A percentile compares a stretch with the other conserved stretches of the same genome.
Evolutionary conservation across 2,113 vertebrate genomes (phyloP).

Genomic region (Microcebus jonahi): DNA sequence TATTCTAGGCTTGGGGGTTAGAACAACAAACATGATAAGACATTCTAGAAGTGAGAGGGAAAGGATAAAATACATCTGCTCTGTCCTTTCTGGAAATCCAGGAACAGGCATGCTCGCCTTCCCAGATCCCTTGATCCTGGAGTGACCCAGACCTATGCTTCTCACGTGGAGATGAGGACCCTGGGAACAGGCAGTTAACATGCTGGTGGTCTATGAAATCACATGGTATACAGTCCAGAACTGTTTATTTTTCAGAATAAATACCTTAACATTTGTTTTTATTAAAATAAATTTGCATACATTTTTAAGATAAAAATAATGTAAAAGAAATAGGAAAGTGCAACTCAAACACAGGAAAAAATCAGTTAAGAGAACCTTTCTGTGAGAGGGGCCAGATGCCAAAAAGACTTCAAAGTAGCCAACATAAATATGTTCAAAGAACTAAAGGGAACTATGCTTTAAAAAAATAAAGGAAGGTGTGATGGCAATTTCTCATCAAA

Average conservation of each 20-base stretch:
- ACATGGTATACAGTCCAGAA: not conserved
- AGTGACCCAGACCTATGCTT: not conserved
- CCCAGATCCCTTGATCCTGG: not conserved
- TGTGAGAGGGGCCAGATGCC: not conserved
- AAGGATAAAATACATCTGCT: not conserved
- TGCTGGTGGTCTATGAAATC: not conserved
- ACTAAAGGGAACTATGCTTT: not conserved
- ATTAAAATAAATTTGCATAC: not conserved
- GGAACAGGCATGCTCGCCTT: not conserved
- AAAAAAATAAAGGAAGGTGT: not conserved
- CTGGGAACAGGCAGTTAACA: not conserved
- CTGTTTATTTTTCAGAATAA: not conserved
- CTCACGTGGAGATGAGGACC: not conserved
- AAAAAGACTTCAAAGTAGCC: not conserved
- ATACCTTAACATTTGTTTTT: not conserved
- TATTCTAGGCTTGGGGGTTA: not conserved
- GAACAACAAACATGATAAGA: not conserved
- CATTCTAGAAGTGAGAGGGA: not conserved
- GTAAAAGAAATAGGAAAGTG: not conserved
- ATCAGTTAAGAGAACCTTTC: not conserved
- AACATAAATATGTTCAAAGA: not conserved
- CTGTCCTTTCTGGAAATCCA: not conserved
- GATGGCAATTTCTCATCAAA: not conserved
- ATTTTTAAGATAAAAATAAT: not conserved
- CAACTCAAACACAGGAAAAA: not conserved